Percentiles rank a stretch among this genome's conserved stretches.
phyloP scores from a whole-genome alignment of 2,797 vertebrate genomes.

The Xyrichtys novacula region DNA sequence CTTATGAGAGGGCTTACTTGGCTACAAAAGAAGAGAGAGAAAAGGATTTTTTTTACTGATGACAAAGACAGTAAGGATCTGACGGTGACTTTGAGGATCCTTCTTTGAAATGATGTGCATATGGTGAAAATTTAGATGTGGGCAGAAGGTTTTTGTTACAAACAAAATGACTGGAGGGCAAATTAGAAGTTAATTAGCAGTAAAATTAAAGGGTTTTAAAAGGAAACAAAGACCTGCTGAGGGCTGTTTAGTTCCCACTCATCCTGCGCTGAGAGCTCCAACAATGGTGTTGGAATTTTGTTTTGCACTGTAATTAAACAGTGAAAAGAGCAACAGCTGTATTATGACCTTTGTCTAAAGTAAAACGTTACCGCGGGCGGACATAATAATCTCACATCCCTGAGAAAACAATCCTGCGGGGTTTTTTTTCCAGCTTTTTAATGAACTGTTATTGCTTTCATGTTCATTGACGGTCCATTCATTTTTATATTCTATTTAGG shows the following conservation, averaged over 20 bases:
- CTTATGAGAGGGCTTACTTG: conserved; percentile 84
- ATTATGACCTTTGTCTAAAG: conserved; percentile 2
- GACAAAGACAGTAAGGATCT: not conserved
- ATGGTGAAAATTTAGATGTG: conserved; percentile 15
- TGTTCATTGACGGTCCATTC: not conserved
- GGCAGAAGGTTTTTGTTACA: conserved; percentile 12
- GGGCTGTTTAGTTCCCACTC: conserved; percentile 26
- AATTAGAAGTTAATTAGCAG: conserved; percentile 31
- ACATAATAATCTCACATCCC: not conserved
- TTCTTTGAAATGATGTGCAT: not conserved
- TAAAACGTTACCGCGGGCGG: not conserved
- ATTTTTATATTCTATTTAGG: not conserved
- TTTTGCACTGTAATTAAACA: conserved; percentile 43
- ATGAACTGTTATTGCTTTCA: not conserved
- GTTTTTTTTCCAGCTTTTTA: not conserved
- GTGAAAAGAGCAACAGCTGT: conserved; percentile 46
- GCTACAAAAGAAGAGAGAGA: not conserved
- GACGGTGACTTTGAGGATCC: not conserved
- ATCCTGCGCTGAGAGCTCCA: conserved; percentile 26
- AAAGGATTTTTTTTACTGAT: not conserved
- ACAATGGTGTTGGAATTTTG: conserved; percentile 30
- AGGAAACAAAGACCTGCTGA: conserved; percentile 32
- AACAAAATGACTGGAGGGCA: conserved; percentile 17
- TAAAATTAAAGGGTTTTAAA: conserved; percentile 32
- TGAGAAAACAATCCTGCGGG: not conserved